Evolutionary conservation across 2,113 vertebrate species (phyloP).

Genomic region (Anhinga anhinga): DNA sequence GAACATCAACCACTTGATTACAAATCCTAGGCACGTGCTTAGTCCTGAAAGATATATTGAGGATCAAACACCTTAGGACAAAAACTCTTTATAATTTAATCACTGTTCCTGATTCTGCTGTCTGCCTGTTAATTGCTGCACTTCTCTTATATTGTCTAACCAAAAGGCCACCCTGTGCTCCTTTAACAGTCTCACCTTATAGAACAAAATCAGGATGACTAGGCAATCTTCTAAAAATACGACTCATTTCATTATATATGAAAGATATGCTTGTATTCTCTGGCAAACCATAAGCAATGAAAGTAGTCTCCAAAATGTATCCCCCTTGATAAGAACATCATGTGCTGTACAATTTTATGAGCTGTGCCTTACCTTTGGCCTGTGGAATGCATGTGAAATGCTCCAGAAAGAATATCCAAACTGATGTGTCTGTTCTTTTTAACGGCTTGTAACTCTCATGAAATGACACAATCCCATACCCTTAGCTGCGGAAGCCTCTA

Average conservation of each 20-base stretch:
- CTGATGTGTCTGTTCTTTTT: background rate
- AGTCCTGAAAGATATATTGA: background rate
- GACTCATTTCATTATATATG: background rate
- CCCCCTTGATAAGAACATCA: background rate
- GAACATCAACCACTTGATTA: background rate
- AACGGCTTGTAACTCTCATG: constrained; percentile 47
- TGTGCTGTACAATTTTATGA: constrained; percentile 4
- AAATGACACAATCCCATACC: background rate
- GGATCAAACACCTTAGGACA: constrained; percentile 9
- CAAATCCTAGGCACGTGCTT: background rate
- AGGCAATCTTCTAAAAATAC: background rate
- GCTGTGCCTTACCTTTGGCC: constrained; percentile 12
- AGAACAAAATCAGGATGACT: background rate
- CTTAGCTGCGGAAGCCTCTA: constrained; percentile 29
- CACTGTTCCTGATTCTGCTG: background rate
- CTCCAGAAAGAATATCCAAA: constrained; percentile 7
- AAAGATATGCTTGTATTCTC: background rate
- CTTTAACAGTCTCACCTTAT: background rate
- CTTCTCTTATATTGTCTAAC: background rate
- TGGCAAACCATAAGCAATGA: background rate
- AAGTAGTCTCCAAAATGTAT: background rate
- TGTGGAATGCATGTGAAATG: background rate
- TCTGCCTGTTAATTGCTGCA: constrained; percentile 5
- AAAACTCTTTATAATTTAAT: constrained; percentile 24
- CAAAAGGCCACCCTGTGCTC: background rate